Evolutionary conservation across 2,888 invertebrate species (phyloP).

Genomic region (Caenorhabditis drosophilae): DNA sequence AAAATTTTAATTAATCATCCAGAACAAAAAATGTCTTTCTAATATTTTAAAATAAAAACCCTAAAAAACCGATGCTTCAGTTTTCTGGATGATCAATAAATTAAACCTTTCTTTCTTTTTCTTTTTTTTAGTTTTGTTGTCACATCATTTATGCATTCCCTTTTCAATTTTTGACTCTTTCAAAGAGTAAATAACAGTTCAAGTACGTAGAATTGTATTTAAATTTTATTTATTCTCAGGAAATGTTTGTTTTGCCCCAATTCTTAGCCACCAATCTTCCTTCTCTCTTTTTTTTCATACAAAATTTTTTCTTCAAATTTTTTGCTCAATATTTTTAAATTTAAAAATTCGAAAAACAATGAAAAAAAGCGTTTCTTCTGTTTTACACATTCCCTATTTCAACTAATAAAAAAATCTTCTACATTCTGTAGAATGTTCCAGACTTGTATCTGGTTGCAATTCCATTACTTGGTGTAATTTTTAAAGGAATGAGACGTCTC

Average conservation of each 20-base stretch:
- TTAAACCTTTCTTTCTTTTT: no score
- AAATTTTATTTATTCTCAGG: neutral
- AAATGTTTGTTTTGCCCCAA: neutral
- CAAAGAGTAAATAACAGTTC: neutral
- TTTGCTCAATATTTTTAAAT: neutral
- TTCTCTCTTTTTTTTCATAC: neutral
- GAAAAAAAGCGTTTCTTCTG: conserved; percentile 1
- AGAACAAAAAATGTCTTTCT: no score
- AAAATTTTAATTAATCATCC: no score
- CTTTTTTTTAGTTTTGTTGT: no score
- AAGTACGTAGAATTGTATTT: neutral
- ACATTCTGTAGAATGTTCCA: conserved; percentile 46
- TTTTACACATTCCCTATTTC: neutral
- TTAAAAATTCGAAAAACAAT: conserved; percentile 2
- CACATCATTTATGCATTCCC: no score
- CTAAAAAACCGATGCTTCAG: no score
- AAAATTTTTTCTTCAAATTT: conserved; percentile 9
- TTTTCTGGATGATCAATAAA: no score
- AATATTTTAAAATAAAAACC: no score
- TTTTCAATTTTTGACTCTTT: no score
- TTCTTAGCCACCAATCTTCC: conserved; percentile 1
- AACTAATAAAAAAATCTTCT: neutral
- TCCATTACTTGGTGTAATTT: conserved; percentile 29
- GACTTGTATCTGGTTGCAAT: conserved; percentile 38
- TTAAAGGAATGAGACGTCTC: conserved; percentile 33